These are phyloP conservation scores for Choristoneura rosaceana DNA, from an alignment of 2,888 invertebrate genomes.

Conservation along the genomic window DNA sequence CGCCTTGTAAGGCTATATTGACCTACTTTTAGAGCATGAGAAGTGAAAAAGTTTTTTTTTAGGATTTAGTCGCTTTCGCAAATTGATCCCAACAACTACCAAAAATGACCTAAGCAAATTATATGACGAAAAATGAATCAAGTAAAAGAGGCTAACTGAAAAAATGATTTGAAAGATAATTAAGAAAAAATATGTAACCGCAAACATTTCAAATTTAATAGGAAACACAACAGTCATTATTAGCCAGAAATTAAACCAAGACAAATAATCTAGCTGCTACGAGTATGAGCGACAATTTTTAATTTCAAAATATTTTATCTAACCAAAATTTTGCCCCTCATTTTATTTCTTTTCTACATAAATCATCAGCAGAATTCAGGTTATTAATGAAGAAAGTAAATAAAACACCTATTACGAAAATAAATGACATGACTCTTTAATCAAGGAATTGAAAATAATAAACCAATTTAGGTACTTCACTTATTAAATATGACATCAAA, in stretches of 20 bases:
- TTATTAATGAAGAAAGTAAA: not conserved
- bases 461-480: no score
- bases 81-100: slow-evolving; percentile 1
- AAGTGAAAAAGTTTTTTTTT: not conserved
- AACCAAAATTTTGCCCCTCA: not conserved
- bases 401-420: not conserved
- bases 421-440: no score
- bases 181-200: not conserved
- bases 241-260: not conserved
- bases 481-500: no score
- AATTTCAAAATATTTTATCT: slow-evolving; percentile 2
- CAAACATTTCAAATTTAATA: not conserved
- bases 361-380: not conserved
- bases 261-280: not conserved
- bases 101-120: slow-evolving; percentile 2
- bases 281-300: not conserved
- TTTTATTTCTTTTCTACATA: not conserved
- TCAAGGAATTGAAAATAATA: no score
- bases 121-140: not conserved
- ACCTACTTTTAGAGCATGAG: no score
- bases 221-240: not conserved
- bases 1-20: no score
- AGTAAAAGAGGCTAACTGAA: not conserved
- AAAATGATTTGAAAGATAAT: not conserved
- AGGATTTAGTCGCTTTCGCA: not conserved